Conservation (phyloP, 2,888 invertebrate genomes). For the Fabriciana adippe region DNA sequence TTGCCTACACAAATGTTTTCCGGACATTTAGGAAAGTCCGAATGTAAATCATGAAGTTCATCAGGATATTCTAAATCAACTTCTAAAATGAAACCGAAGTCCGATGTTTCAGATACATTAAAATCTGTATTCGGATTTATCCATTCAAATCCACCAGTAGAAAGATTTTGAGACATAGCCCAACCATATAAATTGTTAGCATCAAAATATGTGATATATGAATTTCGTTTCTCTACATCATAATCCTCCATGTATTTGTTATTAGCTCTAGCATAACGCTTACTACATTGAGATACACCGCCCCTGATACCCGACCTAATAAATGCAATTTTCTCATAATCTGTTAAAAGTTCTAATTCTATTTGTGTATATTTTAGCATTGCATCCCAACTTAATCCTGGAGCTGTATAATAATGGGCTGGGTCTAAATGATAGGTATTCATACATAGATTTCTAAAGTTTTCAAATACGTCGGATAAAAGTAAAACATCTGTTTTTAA, state of each 20-base stretch:
- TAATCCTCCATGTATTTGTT: conserved; percentile 46
- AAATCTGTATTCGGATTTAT: conserved; percentile 27
- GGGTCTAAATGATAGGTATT: conserved; percentile 43
- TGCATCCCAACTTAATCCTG: conserved; percentile 45
- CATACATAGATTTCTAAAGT: conserved; percentile 48
- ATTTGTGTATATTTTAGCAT: conserved; percentile 41
- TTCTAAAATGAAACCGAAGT: conserved; percentile 46
- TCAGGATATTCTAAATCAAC: conserved; percentile 47
- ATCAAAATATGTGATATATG: conserved; percentile 50
- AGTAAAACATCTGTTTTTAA: conserved; percentile 49
- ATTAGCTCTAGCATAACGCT: conserved; percentile 48
- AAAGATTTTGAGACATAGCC: conserved; percentile 51
- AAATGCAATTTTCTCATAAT: conserved; percentile 37
- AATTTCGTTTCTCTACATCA: conserved; percentile 37
- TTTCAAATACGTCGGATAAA: conserved; percentile 52
- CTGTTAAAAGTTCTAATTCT: conserved; percentile 39
- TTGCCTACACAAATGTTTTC: conserved; percentile 2
- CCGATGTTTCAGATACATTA: conserved; percentile 4
- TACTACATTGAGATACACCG: conserved; percentile 42
- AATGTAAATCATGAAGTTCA: conserved; percentile 44
- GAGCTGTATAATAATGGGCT: conserved; percentile 43
- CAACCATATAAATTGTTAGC: conserved; percentile 54
- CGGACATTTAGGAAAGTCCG: conserved; percentile 36
- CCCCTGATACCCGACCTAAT: conserved; percentile 41
- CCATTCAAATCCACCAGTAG: conserved; percentile 47